Evolutionary conservation across 2,113 vertebrate genomes (phyloP), one percentile per base, ranked within the genome.

Genomic region (Chiloscyllium plagiosum): DNA sequence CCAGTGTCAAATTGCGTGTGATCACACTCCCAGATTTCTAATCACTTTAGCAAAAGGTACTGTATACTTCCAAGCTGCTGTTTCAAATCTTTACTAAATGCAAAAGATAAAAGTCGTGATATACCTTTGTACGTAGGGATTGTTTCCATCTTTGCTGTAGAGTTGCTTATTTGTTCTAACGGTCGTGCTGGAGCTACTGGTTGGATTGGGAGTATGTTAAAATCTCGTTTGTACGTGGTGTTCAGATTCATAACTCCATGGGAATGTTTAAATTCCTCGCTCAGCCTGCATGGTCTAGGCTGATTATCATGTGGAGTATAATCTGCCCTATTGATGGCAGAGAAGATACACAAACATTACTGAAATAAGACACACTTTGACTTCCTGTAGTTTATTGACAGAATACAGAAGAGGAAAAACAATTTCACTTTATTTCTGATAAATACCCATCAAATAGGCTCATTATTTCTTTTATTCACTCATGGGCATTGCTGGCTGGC

Each of bases 51-150:
- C 10, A 12, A 72, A 33, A 72, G 70, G 5, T 72, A 4, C 7
- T 72, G 26, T 72, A 29, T 72, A 72, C 26, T 29, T 29, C 6
- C 70, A 72, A 33, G 26, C 29, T 70, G 68, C 68, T 76, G 70
- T 72, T 72, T 26, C 2, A 26, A 72, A 69, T 24, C 4, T 37
- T 68, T 47, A 87, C 66, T 37, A 37, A 78, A 37, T 33, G 19
- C 5, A 95, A 86, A 24, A 6, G 86, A 42, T 26, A 20, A 85
- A 47, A 70, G 47, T 15, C 3, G 13, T 4, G n/a, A 87, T 96
- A 72, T 97, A 97, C 97, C 96, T 97, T 97, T 92, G 0, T 97
- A 97, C 15, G 97, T 97, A 47, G 97, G 97, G 95, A 96, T 72
- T 96, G 89, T 96, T 61, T 97, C 96, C 97, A 97, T 97, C 96